phyloP scores from a whole-genome alignment of 2,113 vertebrate genomes.

The Struthio camelus region DNA sequence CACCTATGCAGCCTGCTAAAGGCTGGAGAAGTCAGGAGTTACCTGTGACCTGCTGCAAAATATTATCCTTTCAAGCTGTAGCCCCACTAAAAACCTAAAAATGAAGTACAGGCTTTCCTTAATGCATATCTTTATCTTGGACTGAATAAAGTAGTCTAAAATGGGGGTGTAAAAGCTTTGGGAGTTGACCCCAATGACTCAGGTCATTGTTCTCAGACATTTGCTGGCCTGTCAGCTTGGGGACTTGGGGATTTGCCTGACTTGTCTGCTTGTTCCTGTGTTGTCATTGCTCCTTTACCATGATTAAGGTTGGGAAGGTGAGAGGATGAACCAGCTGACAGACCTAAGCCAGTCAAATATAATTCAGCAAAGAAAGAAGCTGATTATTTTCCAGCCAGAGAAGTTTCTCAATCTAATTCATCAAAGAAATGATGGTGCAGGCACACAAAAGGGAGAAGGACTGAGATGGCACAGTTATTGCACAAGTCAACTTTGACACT shows the following conservation, averaged over 20 bases:
- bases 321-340: neutral
- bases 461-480: neutral
- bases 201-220: neutral
- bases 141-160: neutral
- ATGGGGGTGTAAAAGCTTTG: neutral
- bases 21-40: neutral
- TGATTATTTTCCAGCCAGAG: neutral
- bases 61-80: neutral
- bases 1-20: neutral
- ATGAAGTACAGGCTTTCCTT: neutral
- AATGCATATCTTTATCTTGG: neutral
- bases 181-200: neutral
- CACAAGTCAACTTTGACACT: neutral
- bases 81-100: neutral
- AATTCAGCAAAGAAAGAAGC: neutral
- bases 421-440: neutral
- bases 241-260: too few species aligned
- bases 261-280: neutral
- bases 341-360: neutral
- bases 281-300: neutral
- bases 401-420: neutral
- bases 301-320: neutral
- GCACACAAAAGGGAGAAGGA: neutral
- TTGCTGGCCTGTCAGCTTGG: neutral
- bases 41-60: rapidly evolving